These are phyloP conservation scores for Champsocephalus gunnari DNA, from an alignment of 2,797 vertebrate species.

Conservation along the genomic window DNA sequence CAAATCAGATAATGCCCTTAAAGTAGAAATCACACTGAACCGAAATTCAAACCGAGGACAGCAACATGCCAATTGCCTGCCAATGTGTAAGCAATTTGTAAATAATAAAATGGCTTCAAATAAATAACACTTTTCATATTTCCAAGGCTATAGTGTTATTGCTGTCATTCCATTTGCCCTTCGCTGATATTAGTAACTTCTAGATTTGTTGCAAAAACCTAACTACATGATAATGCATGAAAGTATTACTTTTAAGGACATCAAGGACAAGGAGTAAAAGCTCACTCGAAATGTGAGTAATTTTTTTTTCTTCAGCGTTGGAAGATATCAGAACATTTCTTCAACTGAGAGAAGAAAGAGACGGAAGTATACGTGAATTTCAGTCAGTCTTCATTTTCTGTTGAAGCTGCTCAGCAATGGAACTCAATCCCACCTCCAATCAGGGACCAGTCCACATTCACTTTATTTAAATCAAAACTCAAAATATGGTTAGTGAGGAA, in stretches of 20 bases:
- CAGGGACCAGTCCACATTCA: no score
- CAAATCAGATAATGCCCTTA: background rate
- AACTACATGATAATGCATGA: background rate
- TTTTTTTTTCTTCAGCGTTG: slow-evolving; percentile 5
- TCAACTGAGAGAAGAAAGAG: slow-evolving; percentile 4
- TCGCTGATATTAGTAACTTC: background rate
- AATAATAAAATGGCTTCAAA: background rate
- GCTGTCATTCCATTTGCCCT: background rate
- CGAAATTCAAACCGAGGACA: background rate
- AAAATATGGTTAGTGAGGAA: no score
- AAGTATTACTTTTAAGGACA: background rate
- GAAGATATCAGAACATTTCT: slow-evolving; percentile 7
- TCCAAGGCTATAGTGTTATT: background rate
- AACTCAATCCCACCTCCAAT: no score
- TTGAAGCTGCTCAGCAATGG: no score
- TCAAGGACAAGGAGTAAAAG: background rate
- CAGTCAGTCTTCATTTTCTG: no score
- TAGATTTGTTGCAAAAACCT: background rate
- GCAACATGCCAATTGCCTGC: background rate
- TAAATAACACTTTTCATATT: background rate
- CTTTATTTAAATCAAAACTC: no score
- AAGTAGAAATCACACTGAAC: background rate
- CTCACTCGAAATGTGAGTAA: slow-evolving; percentile 11
- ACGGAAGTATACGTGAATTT: background rate
- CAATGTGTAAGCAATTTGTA: background rate